Conservation (phyloP, 2,888 invertebrate genomes). For the Ganaspis brasiliensis region DNA sequence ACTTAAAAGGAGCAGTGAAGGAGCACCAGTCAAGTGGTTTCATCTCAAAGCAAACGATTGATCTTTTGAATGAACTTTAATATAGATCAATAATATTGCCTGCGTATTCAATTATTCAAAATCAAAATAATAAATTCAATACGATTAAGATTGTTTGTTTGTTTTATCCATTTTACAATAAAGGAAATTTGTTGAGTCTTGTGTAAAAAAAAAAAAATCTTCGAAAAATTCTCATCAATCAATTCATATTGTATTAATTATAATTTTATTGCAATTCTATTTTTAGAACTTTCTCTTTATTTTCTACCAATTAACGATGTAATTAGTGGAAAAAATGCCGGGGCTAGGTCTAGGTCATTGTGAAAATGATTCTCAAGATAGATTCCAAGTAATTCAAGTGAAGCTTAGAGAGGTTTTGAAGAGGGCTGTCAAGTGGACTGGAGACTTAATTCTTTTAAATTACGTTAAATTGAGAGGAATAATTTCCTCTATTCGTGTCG, state of each 20-base stretch:
- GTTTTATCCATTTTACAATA: too few relatives aligned
- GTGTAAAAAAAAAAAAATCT: too few relatives aligned
- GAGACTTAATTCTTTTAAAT: constrained; percentile 77
- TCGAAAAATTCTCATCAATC: too few relatives aligned
- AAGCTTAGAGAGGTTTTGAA: constrained; percentile 12
- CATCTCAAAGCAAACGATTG: constrained; percentile 27
- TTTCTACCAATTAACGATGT: background rate
- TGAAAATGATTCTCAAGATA: background rate
- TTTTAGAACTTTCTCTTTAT: too few relatives aligned
- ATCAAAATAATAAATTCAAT: too few relatives aligned
- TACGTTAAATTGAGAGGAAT: constrained; percentile 76
- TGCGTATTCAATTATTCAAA: background rate
- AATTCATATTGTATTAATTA: too few relatives aligned
- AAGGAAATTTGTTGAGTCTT: too few relatives aligned
- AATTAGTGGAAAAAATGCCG: background rate
- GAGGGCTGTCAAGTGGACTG: constrained; percentile 53
- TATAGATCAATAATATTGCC: constrained; percentile 15
- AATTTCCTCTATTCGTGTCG: constrained; percentile 76
- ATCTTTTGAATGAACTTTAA: constrained; percentile 17
- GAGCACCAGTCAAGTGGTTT: constrained; percentile 26
- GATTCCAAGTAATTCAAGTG: background rate
- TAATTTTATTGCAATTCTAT: too few relatives aligned
- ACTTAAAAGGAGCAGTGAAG: constrained; percentile 19
- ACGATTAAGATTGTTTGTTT: too few relatives aligned
- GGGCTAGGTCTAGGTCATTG: constrained; percentile 23